Percentiles rank a stretch among this genome's conserved stretches.
Conservation (phyloP, 2,113 vertebrate genomes). For the Cebus imitator region DNA sequence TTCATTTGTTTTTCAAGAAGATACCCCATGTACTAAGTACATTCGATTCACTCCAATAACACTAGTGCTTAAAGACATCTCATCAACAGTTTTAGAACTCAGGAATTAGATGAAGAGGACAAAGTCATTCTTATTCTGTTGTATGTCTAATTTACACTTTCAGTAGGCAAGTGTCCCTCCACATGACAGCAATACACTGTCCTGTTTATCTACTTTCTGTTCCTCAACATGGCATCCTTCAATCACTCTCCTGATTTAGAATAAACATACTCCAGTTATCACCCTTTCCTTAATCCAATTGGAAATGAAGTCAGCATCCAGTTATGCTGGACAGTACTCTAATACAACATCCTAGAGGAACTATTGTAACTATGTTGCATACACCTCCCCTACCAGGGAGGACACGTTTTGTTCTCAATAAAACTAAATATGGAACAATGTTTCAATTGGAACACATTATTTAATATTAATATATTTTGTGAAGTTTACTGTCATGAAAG, state of each 20-base stretch:
- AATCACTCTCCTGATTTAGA: not conserved
- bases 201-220: not conserved
- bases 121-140: not conserved
- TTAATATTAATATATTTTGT: not conserved
- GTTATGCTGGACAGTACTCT: not conserved
- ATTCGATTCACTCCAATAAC: not conserved
- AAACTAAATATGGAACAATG: conserved; percentile 9
- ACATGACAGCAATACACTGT: not conserved
- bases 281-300: not conserved
- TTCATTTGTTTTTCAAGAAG: not conserved
- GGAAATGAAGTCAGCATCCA: not conserved
- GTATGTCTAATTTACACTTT: not conserved
- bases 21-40: not conserved
- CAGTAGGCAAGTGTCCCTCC: not conserved
- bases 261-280: not conserved
- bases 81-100: not conserved
- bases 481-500: not conserved
- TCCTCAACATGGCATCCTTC: not conserved
- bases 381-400: not conserved
- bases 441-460: conserved; percentile 11
- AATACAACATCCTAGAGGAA: not conserved
- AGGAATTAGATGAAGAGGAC: not conserved
- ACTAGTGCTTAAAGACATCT: not conserved
- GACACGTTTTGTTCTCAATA: conserved; percentile 50
- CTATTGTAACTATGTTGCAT: not conserved